phyloP scores from a whole-genome alignment of 23 tunicate species.

The Halocynthia aurantium region DNA sequence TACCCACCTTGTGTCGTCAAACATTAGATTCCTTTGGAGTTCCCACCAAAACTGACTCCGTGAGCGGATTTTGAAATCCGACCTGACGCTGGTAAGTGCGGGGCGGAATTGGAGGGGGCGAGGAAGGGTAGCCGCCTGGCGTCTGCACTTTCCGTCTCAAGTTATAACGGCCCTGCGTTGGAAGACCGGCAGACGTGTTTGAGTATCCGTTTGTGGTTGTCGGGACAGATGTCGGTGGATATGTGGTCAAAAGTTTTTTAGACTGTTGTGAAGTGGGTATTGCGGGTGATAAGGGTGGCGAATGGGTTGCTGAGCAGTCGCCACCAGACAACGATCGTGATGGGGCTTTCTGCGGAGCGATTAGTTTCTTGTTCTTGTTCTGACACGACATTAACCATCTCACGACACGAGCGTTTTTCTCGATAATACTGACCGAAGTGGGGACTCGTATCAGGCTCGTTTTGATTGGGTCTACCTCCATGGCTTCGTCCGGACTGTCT shows the following conservation, averaged over 20 bases:
- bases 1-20: neutral
- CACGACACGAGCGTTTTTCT: constrained; percentile 90
- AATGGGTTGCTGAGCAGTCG: neutral
- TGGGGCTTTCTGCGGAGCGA: neutral
- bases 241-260: constrained; percentile 8
- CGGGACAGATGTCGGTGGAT: constrained; percentile 7
- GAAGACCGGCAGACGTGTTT: neutral
- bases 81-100: constrained; percentile 21
- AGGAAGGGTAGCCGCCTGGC: constrained; percentile 2
- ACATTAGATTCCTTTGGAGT: constrained; percentile 74
- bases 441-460: constrained; percentile 47
- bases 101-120: constrained; percentile 81
- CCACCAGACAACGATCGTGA: neutral
- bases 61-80: constrained; percentile 5
- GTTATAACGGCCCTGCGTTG: neutral
- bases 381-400: constrained; percentile 84
- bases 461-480: constrained; percentile 60
- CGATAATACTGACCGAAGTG: constrained; percentile 69
- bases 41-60: constrained; percentile 12
- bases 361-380: constrained; percentile 20
- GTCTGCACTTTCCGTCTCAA: neutral
- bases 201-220: neutral
- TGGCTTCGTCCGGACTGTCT: constrained; percentile 81
- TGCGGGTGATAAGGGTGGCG: constrained; percentile 16
- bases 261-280: constrained; percentile 8